Conservation (phyloP, 2,888 invertebrate species). For the Troilus luridus region DNA sequence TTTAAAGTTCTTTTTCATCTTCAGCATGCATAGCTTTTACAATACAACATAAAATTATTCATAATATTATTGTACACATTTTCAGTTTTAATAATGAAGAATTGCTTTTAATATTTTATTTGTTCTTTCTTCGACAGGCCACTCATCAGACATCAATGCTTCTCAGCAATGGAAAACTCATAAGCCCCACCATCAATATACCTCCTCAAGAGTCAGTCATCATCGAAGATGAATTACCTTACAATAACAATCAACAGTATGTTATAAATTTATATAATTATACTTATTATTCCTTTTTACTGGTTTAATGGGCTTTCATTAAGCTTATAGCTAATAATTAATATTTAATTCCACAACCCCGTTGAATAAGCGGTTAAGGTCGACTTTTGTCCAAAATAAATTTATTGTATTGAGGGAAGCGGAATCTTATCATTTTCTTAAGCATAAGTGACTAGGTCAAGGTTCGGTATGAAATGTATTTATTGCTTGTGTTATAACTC, state of each 20-base stretch:
- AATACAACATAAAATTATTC: no score
- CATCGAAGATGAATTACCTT: conserved; percentile 73
- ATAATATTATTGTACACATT: no score
- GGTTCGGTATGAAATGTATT: no score
- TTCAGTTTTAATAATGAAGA: not conserved
- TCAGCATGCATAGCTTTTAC: no score
- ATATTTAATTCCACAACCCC: no score
- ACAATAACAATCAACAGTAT: conserved; percentile 62
- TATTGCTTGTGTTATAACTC: no score
- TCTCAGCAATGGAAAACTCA: conserved; percentile 68
- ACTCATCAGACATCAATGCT: conserved; percentile 73
- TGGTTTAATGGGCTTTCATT: not conserved
- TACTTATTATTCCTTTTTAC: not conserved
- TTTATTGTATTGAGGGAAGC: no score
- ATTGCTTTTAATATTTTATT: not conserved
- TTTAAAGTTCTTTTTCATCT: no score
- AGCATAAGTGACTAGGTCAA: no score
- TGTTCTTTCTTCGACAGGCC: conserved; percentile 68
- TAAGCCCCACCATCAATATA: conserved; percentile 74
- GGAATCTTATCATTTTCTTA: no score
- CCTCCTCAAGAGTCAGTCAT: conserved; percentile 75
- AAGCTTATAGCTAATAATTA: not conserved
- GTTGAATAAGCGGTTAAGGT: no score
- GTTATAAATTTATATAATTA: conserved; percentile 15
- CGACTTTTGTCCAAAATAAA: no score